Conservation (phyloP, 2,888 invertebrate species). For the Allophyes oxyacanthae region DNA sequence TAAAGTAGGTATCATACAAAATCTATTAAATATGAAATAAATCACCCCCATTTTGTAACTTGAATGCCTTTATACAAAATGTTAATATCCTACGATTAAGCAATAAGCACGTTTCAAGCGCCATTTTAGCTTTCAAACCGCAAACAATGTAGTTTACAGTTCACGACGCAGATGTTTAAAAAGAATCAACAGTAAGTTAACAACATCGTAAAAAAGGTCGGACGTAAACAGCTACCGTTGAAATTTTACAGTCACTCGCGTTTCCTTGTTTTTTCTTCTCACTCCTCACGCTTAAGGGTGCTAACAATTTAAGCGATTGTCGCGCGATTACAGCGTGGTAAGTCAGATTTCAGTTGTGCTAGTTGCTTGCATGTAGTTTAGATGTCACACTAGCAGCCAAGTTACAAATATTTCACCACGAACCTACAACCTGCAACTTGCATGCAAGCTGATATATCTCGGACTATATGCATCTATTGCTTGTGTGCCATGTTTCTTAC, state of each 20-base stretch:
- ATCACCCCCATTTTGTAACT: slow-evolving; percentile 12
- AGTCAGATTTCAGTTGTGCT: too few relatives aligned
- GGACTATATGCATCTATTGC: too few relatives aligned
- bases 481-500: too few relatives aligned
- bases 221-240: slow-evolving; percentile 84
- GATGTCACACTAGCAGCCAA: too few relatives aligned
- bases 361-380: too few relatives aligned
- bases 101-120: slow-evolving; percentile 61
- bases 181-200: slow-evolving; percentile 88
- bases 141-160: slow-evolving; percentile 87
- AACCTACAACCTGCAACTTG: too few relatives aligned
- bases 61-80: slow-evolving; percentile 30
- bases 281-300: slow-evolving; percentile 34
- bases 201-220: slow-evolving; percentile 86
- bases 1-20: slow-evolving; percentile 1
- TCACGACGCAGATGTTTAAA: slow-evolving; percentile 86
- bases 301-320: too few relatives aligned
- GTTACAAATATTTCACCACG: too few relatives aligned
- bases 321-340: too few relatives aligned
- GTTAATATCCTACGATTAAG: slow-evolving; percentile 50
- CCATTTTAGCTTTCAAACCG: slow-evolving; percentile 73
- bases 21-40: slow-evolving; percentile 12
- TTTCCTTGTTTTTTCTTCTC: slow-evolving; percentile 62
- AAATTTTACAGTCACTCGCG: slow-evolving; percentile 84
- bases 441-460: too few relatives aligned